Evolutionary conservation across 1,140 invertebrate genomes (phyloP), one percentile per base, ranked within the genome.

Genomic region (Brachionus koreanus): DNA sequence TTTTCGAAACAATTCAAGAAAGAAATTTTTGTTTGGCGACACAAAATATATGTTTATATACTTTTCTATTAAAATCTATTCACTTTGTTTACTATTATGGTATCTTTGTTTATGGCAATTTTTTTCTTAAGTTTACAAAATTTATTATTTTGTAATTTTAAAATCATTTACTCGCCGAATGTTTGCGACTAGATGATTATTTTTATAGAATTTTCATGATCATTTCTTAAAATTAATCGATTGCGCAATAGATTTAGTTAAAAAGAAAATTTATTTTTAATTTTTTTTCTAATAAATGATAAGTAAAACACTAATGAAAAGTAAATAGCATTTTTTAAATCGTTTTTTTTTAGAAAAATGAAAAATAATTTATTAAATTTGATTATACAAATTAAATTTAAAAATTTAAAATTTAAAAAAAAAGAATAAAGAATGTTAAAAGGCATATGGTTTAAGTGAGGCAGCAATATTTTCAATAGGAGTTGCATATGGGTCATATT

Each of bases 381-480:
- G 19, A 57, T 57, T 57, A 4, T 57, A 65, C 25, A 72, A 72
- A 42, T 1, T 61, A 5, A 16, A 16, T 61, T 9, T 61, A 61
- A 16, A 61, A 61, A 16, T 61, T 5, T n/a, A n/a, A n/a, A n/a
- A n/a, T n/a, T 37, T n/a, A 0, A 49, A 23, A 3, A 42, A 37
- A 39, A 39, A 39, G 2, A 7, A 3, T 63, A 29, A 4, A 25
- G 19, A 29, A 12, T n/a, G 0, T 49, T 25, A 74, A 46, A 49
- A 46, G 23, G n/a, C 42, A 74, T 7, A 74, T 5, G 39, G 69
- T 46, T 46, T 74, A 4, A 74, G 39, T 1, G 69, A 74, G 10
- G 39, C 23, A 25, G 69, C 69, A 10, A 74, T 25, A 12, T 74
- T 74, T 74, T 74, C 69, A 23, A 74, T 35, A 5, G 69, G 69